These are phyloP conservation scores for Datnioides undecimradiatus DNA, from an alignment of 2,113 vertebrate species.

Conservation along the genomic window DNA sequence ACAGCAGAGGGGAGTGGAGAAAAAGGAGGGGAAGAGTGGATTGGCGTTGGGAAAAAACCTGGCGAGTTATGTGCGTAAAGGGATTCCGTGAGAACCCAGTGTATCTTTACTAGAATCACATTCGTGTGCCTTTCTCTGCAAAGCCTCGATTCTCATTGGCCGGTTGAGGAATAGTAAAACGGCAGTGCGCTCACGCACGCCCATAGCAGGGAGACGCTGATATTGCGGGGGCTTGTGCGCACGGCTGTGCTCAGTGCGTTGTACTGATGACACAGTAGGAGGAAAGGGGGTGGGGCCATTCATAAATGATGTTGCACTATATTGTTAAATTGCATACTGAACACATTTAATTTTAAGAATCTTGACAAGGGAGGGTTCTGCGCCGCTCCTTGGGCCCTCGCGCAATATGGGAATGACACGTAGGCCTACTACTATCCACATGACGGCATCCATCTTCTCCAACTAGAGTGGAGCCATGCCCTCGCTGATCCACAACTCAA, in stretches of 20 bases:
- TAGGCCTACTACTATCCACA: constrained; percentile 68
- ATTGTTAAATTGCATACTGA: constrained; percentile 55
- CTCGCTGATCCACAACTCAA: constrained; percentile 58
- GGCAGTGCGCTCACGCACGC: constrained; percentile 72
- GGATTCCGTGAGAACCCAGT: constrained; percentile 81
- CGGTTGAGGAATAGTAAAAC: constrained; percentile 78
- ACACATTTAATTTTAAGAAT: constrained; percentile 22
- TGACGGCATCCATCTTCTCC: constrained; percentile 79
- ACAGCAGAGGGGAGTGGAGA: constrained; percentile 72
- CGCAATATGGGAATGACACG: constrained; percentile 76
- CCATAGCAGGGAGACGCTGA: constrained; percentile 66
- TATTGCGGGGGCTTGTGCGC: constrained; percentile 70
- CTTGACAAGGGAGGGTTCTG: constrained; percentile 7
- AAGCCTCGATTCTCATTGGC: constrained; percentile 81
- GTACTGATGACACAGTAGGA: constrained; percentile 65
- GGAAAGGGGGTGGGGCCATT: constrained; percentile 73
- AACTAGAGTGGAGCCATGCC: constrained; percentile 58
- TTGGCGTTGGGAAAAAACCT: constrained; percentile 78
- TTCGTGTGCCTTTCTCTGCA: constrained; percentile 78
- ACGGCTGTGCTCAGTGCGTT: constrained; percentile 64
- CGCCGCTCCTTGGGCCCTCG: constrained; percentile 32
- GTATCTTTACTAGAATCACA: constrained; percentile 81
- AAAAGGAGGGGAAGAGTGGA: constrained; percentile 75
- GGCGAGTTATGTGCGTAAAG: constrained; percentile 76
- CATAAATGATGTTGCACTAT: constrained; percentile 71